Evolutionary conservation across 2,797 vertebrate genomes (phyloP), one percentile per base, ranked within the genome.

Genomic region (Danio tinwini): DNA sequence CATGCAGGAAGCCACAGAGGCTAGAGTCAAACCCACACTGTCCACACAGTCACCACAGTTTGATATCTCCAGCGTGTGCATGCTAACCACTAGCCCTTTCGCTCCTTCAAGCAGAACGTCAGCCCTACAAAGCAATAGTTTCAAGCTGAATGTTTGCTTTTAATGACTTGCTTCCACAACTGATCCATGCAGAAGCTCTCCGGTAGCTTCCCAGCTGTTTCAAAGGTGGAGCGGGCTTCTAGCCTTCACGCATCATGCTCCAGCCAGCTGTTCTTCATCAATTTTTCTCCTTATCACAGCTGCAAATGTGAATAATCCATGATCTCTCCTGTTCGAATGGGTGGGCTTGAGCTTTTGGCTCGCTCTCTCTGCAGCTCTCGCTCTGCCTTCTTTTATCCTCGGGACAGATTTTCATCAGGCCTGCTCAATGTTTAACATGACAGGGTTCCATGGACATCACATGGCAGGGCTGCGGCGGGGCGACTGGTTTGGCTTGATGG

Each of bases 261-360:
- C 86, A 86, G 87, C 88, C 93, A 94, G 92, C 93, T 94, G 93
- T 94, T 93, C 88, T 84, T 93, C 91, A 90, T 92, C 89, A 90
- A 92, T 93, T 91, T 93, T 91, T 92, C 90, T 88, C 82, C 67
- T 81, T 69, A 82, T 88, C 76, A 64, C 93, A 93, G 93, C 90
- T 93, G 93, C 85, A 84, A 87, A 85, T 89, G 88, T 94, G 92
- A 93, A 94, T 94, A 94, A 94, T 91, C 90, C 85, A 94, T 92
- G 90, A 90, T 89, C 84, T 87, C 83, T 90, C 68, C 86, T 85
- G 88, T 88, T 73, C 87, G 82, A 88, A 88, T 84, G 87, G 85
- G 79, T 86, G 85, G 85, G 87, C 86, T 37, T 13, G 80, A 81
- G 83, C 80, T 86, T 89, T 88, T 77, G 86, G 86, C 86, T 83